A percentile compares a stretch with the other conserved stretches of the same genome.
These are phyloP conservation scores for Drosophila auraria DNA, from an alignment of 1,140 invertebrate genomes.

Conservation along the genomic window DNA sequence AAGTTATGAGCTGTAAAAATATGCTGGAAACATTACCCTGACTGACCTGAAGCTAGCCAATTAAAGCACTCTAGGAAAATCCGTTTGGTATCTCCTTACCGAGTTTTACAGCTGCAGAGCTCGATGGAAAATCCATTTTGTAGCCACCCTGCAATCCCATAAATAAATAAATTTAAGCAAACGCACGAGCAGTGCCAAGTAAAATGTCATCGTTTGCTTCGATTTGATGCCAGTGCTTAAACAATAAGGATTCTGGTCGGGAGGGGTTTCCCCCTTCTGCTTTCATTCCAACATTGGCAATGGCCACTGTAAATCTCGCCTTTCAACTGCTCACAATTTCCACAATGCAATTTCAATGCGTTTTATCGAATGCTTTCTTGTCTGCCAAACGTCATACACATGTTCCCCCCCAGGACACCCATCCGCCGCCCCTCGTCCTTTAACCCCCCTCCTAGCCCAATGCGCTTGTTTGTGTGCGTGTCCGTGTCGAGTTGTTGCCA, in stretches of 20 bases:
- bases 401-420: slow-evolving; percentile 33
- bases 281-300: slow-evolving; percentile 34
- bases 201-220: slow-evolving; percentile 53
- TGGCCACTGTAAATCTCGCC: slow-evolving; percentile 75
- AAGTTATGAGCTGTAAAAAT: neutral
- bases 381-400: slow-evolving; percentile 79
- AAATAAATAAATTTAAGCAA: slow-evolving; percentile 51
- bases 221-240: slow-evolving; percentile 71
- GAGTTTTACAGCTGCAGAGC: neutral
- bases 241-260: slow-evolving; percentile 55
- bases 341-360: slow-evolving; percentile 77
- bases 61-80: slow-evolving; percentile 1
- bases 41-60: slow-evolving; percentile 6
- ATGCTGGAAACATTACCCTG: neutral
- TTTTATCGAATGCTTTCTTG: slow-evolving; percentile 73
- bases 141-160: slow-evolving; percentile 16
- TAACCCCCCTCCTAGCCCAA: neutral
- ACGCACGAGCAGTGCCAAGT: slow-evolving; percentile 49
- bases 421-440: neutral
- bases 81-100: neutral
- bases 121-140: slow-evolving; percentile 38
- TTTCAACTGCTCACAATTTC: slow-evolving; percentile 75
- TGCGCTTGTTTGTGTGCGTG: slow-evolving; percentile 1
- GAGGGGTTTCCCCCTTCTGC: neutral
- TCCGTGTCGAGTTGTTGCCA: slow-evolving; percentile 52